Percentiles rank a stretch among this genome's conserved stretches.
Conservation (phyloP, 2,797 vertebrate species). For the Pitangus sulphuratus region DNA sequence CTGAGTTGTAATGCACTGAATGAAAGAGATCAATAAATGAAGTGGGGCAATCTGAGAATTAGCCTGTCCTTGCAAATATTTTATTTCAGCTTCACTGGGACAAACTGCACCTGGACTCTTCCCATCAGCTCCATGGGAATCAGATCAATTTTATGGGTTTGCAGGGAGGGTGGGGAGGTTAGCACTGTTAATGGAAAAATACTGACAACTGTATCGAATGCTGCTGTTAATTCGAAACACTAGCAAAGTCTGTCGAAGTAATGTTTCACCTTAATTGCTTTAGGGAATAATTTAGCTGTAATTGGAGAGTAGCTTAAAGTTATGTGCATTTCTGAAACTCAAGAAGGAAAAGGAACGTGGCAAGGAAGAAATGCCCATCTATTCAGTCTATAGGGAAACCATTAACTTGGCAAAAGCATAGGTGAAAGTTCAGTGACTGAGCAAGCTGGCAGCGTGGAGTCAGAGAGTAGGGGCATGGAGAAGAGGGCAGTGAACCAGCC, state of each 20-base stretch:
- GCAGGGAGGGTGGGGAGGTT: slow-evolving; percentile 2
- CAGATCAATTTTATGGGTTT: slow-evolving; percentile 14
- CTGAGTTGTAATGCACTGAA: neutral
- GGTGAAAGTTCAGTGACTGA: neutral
- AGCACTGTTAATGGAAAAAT: slow-evolving; percentile 41
- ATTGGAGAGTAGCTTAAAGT: slow-evolving; percentile 51
- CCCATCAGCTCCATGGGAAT: slow-evolving; percentile 11
- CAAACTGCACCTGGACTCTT: slow-evolving; percentile 6
- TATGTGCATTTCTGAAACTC: slow-evolving; percentile 51
- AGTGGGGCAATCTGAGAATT: neutral
- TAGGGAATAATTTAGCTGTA: slow-evolving; percentile 60
- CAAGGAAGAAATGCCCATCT: slow-evolving; percentile 6
- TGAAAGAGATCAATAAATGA: slow-evolving; percentile 25
- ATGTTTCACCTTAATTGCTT: slow-evolving; percentile 65
- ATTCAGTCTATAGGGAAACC: neutral
- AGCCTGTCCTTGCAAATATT: neutral
- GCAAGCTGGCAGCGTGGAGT: accelerated
- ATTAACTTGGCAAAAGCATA: neutral
- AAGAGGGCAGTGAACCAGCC: neutral
- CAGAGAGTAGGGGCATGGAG: neutral
- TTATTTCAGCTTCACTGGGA: slow-evolving; percentile 1
- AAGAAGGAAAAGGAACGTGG: slow-evolving; percentile 13
- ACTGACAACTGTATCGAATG: slow-evolving; percentile 47
- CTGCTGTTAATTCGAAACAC: slow-evolving; percentile 56
- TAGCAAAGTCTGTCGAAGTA: slow-evolving; percentile 3